Percentiles rank a stretch among this genome's conserved stretches.
Evolutionary conservation across 1,140 invertebrate genomes (phyloP).

Genomic region (Drosophila pachea): DNA sequence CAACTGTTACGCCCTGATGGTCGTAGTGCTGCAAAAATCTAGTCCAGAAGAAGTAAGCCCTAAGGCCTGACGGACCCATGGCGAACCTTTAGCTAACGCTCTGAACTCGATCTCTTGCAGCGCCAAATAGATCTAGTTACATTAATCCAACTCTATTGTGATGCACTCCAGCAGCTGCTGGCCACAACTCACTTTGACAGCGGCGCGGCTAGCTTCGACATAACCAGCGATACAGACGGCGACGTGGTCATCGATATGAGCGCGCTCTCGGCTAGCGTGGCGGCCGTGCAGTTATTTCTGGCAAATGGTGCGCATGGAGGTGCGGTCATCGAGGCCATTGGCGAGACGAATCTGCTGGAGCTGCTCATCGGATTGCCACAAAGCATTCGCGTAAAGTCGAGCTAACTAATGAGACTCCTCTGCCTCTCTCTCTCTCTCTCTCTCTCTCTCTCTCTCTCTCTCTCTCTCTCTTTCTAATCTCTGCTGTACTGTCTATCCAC

Average conservation of each 20-base stretch:
- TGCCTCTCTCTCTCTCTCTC: neutral
- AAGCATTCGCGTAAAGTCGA: slow-evolving; percentile 41
- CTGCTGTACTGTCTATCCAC: neutral
- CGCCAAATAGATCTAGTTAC: slow-evolving; percentile 82
- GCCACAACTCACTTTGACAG: slow-evolving; percentile 68
- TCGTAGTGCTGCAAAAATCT: slow-evolving; percentile 81
- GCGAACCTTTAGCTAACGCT: neutral
- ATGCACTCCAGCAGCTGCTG: slow-evolving; percentile 71
- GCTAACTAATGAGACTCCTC: neutral
- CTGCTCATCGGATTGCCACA: slow-evolving; percentile 63
- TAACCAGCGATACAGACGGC: slow-evolving; percentile 60
- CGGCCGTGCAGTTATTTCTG: slow-evolving; percentile 60
- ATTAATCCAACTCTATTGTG: slow-evolving; percentile 81
- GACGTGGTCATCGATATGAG: slow-evolving; percentile 66
- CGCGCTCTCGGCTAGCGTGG: slow-evolving; percentile 57
- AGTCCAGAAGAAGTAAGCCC: slow-evolving; percentile 82
- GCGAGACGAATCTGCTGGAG: slow-evolving; percentile 70
- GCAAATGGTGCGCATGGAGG: slow-evolving; percentile 1
- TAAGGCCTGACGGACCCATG: no score
- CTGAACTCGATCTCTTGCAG: slow-evolving; percentile 68
- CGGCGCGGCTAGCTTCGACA: slow-evolving; percentile 63
- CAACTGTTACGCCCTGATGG: slow-evolving; percentile 82
- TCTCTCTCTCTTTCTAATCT: neutral
- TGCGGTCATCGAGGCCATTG: slow-evolving; percentile 55
- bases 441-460: neutral